These are phyloP conservation scores for Melieria crassipennis DNA, from an alignment of 2,888 invertebrate species.

Conservation along the genomic window DNA sequence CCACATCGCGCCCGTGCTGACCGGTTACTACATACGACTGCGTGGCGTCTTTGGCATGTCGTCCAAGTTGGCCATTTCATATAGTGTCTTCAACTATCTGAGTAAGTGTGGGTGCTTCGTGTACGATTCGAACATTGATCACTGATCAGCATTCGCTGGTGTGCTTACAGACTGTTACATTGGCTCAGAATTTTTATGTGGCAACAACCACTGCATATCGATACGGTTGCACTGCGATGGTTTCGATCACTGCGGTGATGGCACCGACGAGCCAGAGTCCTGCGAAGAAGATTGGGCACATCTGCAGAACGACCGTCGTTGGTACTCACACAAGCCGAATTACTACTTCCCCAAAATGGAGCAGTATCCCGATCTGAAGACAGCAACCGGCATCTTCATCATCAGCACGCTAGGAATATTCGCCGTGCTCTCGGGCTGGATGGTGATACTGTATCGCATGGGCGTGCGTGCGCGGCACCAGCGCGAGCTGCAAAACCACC, in stretches of 20 bases:
- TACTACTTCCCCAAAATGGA: conserved; percentile 78
- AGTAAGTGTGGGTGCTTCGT: conserved; percentile 65
- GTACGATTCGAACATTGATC: neutral
- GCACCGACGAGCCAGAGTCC: conserved; percentile 74
- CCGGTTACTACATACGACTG: conserved; percentile 77
- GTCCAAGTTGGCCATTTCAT: conserved; percentile 75
- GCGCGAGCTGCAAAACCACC: conserved; percentile 72
- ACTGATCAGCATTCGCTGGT: neutral
- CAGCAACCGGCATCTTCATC: conserved; percentile 73
- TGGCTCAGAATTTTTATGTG: conserved; percentile 75
- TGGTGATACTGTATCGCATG: conserved; percentile 73
- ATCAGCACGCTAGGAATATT: conserved; percentile 73
- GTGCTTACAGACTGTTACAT: conserved; percentile 71
- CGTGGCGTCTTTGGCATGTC: conserved; percentile 72
- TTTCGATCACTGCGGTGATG: conserved; percentile 80
- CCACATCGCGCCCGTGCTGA: conserved; percentile 71
- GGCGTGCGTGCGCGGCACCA: conserved; percentile 72
- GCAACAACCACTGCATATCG: conserved; percentile 77
- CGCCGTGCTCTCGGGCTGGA: conserved; percentile 72
- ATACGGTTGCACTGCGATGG: conserved; percentile 77
- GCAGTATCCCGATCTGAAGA: conserved; percentile 73
- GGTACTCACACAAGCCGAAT: conserved; percentile 76
- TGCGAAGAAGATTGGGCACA: conserved; percentile 71
- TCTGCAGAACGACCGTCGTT: conserved; percentile 69
- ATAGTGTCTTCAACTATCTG: conserved; percentile 76